Evolutionary conservation across 2,797 vertebrate species (phyloP).

Genomic region (Leucoraja ocellata): DNA sequence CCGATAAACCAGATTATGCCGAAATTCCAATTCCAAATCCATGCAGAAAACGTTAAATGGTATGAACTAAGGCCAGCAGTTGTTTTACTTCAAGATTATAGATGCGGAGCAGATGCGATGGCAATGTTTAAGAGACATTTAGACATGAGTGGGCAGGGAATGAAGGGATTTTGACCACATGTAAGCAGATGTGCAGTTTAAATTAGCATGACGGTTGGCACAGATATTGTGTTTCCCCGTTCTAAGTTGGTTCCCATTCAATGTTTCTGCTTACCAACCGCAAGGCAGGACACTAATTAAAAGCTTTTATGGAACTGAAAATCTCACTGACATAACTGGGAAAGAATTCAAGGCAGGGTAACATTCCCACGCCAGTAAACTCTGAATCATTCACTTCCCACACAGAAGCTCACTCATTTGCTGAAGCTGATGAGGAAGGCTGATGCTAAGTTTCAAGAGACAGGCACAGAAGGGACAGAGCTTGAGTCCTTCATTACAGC

Average conservation of each 20-base stretch:
- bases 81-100: neutral
- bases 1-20: neutral
- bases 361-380: neutral
- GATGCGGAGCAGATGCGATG: too few relatives aligned
- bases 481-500: neutral
- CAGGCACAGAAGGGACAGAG: too few relatives aligned
- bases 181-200: too few relatives aligned
- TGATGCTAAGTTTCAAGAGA: neutral
- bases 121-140: too few relatives aligned
- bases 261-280: neutral
- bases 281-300: neutral
- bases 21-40: neutral
- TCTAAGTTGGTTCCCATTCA: neutral
- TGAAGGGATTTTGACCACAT: too few relatives aligned
- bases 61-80: neutral
- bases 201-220: too few relatives aligned
- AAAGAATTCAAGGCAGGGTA: neutral
- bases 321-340: neutral
- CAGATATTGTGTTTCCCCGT: neutral
- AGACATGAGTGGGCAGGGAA: too few relatives aligned
- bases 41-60: neutral
- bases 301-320: neutral
- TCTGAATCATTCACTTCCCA: neutral
- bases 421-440: neutral
- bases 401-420: neutral